Evolutionary conservation across 2,797 vertebrate species (phyloP), one percentile per base, ranked within the genome.

Genomic region (Tinamus major): DNA sequence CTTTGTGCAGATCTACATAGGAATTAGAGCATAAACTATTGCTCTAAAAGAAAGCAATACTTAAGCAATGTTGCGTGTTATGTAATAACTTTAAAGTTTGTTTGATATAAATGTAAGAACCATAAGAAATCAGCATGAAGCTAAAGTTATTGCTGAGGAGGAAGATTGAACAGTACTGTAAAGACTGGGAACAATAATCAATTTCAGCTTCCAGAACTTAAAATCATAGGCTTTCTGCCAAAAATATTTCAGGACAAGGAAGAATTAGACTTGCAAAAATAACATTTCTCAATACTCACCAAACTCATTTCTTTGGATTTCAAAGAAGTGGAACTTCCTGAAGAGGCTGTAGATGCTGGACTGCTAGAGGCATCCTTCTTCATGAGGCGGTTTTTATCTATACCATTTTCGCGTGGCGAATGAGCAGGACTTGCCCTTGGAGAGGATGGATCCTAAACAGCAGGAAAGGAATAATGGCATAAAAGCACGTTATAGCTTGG

Each of bases 301-400:
- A 99, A 97, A 86, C 98, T 97, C 93, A 99, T 98, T 97, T 99
- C 99, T 98, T 99, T 99, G 97, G 99, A 99, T 97, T 99, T 99
- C 90, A 99, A 98, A 37, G 99, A 99, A 85, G 99, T 97, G 23
- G 99, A 99, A 96, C 99, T 99, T 98, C 97, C 97, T 33, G 98
- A 98, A 79, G 98, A 98, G 71, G 97, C 97, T 1, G 98, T 98
- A 83, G 98, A 98, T 6, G 98, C 98, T 6, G 98, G 98, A 93
- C 98, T 98, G 69, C 98, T 98, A 6, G 98, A 98, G 41, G 98
- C 98, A 31, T 98, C 98, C 92, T 98, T 98, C 92, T 98, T 98
- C 39, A 98, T 95, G 19, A 98, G 85, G 6, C 98, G 98, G 21
- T 90, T 98, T 97, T 98, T 98, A 91, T 98, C 98, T 44, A 98